Base-by-base conservation (phyloP, 2,113 vertebrate species). In the Prunella himalayana region DNA sequence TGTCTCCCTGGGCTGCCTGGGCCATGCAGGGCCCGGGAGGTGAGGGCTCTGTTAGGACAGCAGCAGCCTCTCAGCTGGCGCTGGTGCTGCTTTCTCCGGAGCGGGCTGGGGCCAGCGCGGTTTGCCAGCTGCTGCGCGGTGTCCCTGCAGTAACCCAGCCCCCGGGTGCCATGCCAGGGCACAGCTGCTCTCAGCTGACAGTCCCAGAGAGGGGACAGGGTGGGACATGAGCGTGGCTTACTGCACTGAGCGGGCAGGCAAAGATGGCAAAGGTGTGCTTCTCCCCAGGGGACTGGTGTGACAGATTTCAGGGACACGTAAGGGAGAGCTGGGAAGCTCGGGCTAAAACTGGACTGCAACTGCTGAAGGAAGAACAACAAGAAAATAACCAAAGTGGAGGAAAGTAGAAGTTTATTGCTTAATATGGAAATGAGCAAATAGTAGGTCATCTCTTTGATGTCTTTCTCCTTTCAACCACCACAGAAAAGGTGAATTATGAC, bases 171-270 rank as follows among this genome's bases (percentile, higher is more conserved):
- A 0, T 14, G 59, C 60, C 53, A 41, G 66, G 61, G 49, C 33
- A 75, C 93, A 53, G 71, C 86, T 75, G 75, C 82, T 82, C 70
- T 50, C 0, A 0, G 51, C 31, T 53, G 11, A 45, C 6, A 21
- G 2, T 8, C 51, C 65, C 88, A 18, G n/a, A n/a, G 18, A 41
- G n/a, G 66, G 33, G 15, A 37, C 39, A 68, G 7, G n/a, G 19
- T 6, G 47, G 54, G 42, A 37, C 33, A 2, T 2, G 39, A 54
- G 33, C 11, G 0, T 6, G 19, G 17, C 27, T 56, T 13, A 10
- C 13, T 5, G 2, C 39, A 1, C 9, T 10, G 31, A 9, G 13
- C 1, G 0, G 7, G 3, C 13, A 14, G 15, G 11, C 9, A 2
- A 18, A 13, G 16, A 14, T 22, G 37, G 39, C 47, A 73, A 78